These are phyloP conservation scores for Drosophila mayaguana DNA, from an alignment of 2,888 invertebrate genomes.

Conservation along the genomic window DNA sequence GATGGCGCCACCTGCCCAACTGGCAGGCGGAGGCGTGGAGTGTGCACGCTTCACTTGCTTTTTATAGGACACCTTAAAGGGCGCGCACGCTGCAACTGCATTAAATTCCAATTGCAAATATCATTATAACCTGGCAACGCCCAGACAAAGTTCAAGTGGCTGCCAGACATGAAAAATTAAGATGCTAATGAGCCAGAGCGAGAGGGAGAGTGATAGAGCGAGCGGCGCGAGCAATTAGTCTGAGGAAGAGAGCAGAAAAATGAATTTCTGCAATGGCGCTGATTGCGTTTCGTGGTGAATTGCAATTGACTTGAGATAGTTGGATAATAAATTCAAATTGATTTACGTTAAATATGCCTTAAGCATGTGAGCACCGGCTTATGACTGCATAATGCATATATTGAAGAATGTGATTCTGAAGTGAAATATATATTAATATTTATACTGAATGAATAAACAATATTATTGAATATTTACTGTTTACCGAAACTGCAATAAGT, in stretches of 20 bases:
- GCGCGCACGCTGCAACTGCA: slow-evolving; percentile 44
- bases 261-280: slow-evolving; percentile 8
- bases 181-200: slow-evolving; percentile 67
- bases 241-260: not conserved
- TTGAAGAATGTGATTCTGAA: not conserved
- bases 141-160: slow-evolving; percentile 73
- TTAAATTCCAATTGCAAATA: slow-evolving; percentile 59
- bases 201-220: not conserved
- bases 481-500: too few species aligned
- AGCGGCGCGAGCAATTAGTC: not conserved
- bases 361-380: not conserved
- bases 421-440: not conserved
- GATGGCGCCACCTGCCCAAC: slow-evolving; percentile 45
- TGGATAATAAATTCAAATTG: slow-evolving; percentile 49
- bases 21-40: not conserved
- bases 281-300: slow-evolving; percentile 28
- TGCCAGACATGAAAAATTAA: slow-evolving; percentile 66
- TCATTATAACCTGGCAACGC: slow-evolving; percentile 55
- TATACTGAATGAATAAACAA: not conserved
- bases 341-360: slow-evolving; percentile 6
- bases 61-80: slow-evolving; percentile 38
- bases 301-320: slow-evolving; percentile 23
- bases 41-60: slow-evolving; percentile 1
- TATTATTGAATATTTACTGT: not conserved
- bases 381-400: not conserved